Evolutionary conservation across 2,797 vertebrate species (phyloP), one percentile per base, ranked within the genome.

Genomic region (Anguilla anguilla): DNA sequence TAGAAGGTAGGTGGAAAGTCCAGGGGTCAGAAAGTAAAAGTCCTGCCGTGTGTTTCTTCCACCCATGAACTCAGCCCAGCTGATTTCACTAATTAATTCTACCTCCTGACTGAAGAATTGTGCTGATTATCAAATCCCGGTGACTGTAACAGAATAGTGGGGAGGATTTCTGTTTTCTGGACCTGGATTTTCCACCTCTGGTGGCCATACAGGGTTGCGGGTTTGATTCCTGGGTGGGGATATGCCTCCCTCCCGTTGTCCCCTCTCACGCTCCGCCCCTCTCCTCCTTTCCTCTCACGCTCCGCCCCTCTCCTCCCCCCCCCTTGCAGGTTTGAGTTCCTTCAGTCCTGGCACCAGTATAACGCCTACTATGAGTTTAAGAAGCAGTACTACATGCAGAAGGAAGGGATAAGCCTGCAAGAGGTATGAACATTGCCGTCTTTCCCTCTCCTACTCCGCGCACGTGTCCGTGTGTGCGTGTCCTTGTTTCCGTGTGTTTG

Each of bases 331-430:
- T 99, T 99, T 94, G 98, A 99, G 86, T 99, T 99, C 93, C 95
- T 99, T 85, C 98, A 99, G 92, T 96, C 98, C 0, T 99, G 99
- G 98, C 94, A 99, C 92, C 98, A 99, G 91, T 99, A 97, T 94
- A 99, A 99, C 91, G 95, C 96, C 82, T 99, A 99, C 92, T 99
- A 99, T 2, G 98, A 99, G 94, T 99, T 99, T 93, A 99, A 99
- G 95, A 99, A 99, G 94, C 97, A 98, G 91, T 99, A 98, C 95
- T 99, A 98, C 94, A 96, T 98, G 94, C 98, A 98, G 92, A 99
- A 97, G 92, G 98, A 98, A 94, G 97, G 96, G 5, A 92, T 88
- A 87, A 83, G 86, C 83, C 85, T 93, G 22, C n/a, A 86, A 89
- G 94, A 96, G 96, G 96, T 96, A 96, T 85, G 89, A 25, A 82